Percentiles rank a stretch among this genome's conserved stretches.
Evolutionary conservation across 2,113 vertebrate genomes (phyloP).

Genomic region (Phainopepla nitens): DNA sequence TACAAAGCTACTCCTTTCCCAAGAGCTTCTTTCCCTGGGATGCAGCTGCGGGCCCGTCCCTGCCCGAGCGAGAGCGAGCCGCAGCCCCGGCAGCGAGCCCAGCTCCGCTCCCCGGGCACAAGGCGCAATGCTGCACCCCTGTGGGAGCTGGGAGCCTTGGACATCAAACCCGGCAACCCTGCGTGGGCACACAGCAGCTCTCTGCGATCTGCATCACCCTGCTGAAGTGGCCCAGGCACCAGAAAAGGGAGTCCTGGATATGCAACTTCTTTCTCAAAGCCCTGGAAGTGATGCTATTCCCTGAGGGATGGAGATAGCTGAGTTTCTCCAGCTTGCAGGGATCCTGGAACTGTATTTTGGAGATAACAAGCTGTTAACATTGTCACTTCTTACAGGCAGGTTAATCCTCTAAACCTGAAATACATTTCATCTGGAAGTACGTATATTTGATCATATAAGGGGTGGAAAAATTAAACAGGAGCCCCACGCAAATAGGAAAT

Average conservation of each 20-base stretch:
- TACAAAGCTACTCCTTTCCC: neutral
- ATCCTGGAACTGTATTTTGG: neutral
- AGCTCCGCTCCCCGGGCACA: neutral
- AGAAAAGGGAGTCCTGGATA: neutral
- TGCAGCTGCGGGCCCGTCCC: neutral
- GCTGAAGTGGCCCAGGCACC: fast-evolving
- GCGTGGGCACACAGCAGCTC: fast-evolving
- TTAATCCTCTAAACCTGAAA: neutral
- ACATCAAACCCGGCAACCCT: neutral
- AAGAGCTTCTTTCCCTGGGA: fast-evolving
- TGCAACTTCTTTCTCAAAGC: fast-evolving
- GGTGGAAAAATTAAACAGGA: neutral
- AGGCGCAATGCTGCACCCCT: conserved; percentile 27
- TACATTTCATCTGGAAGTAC: neutral
- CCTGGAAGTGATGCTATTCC: neutral
- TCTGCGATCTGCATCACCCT: fast-evolving
- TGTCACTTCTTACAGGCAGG: neutral
- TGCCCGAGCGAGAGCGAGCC: fast-evolving
- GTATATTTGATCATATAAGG: neutral
- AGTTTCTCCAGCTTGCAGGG: neutral
- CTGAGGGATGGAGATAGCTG: neutral
- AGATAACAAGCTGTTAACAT: neutral
- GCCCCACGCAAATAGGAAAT: neutral
- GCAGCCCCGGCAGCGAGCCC: neutral
- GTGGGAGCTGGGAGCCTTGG: neutral